A percentile compares a stretch with the other conserved stretches of the same genome.
These are phyloP conservation scores for Diadema setosum DNA, from an alignment of 35 echinoderm and acorn worm species.

Conservation along the genomic window DNA sequence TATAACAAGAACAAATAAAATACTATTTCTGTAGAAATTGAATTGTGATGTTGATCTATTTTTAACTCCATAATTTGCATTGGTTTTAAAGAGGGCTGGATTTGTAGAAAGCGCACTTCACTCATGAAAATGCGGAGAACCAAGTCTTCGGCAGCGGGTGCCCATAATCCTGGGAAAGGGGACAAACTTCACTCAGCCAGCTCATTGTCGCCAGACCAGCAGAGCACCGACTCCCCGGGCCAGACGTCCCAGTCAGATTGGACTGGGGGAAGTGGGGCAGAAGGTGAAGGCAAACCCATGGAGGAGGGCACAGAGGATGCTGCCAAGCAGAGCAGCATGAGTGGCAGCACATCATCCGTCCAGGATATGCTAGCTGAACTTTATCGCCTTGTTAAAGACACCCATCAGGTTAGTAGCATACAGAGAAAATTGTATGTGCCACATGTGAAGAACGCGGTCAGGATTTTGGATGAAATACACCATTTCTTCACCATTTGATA, in stretches of 20 bases:
- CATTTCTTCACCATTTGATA: neutral
- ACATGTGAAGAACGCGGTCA: neutral
- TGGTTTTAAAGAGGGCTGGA: too few relatives aligned
- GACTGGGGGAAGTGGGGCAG: neutral
- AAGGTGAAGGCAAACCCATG: neutral
- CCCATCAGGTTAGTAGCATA: conserved; percentile 25
- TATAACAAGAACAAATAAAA: too few relatives aligned
- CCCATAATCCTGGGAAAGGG: neutral
- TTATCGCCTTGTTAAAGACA: conserved; percentile 44
- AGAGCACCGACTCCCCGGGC: neutral
- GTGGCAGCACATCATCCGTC: conserved; percentile 2
- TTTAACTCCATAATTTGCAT: too few relatives aligned
- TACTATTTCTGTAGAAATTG: too few relatives aligned
- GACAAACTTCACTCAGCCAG: neutral
- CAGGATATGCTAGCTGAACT: conserved; percentile 63
- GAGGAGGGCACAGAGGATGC: neutral
- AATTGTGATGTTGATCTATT: too few relatives aligned
- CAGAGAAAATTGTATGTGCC: neutral
- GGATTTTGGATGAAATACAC: too few relatives aligned
- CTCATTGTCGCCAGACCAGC: neutral
- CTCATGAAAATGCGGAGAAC: conserved; percentile 6
- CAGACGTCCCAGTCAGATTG: neutral
- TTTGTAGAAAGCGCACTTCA: neutral
- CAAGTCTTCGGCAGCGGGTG: neutral
- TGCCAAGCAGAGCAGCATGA: neutral